A percentile compares a stretch with the other conserved stretches of the same genome.
Conservation (phyloP, 1,140 invertebrate species). For the Aradophagus sp. region DNA sequence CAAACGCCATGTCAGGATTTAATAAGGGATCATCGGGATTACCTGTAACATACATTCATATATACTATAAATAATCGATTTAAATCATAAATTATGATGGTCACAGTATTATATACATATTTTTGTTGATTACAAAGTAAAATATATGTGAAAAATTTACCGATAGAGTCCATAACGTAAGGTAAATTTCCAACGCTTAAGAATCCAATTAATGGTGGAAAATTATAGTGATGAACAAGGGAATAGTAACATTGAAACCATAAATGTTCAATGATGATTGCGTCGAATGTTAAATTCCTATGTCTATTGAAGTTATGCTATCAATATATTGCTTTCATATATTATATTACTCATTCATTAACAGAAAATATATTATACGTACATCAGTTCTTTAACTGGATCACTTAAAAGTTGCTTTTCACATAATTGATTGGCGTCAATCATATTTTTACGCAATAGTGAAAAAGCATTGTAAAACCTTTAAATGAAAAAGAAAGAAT, state of each 20-base stretch:
- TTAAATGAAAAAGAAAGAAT: slow-evolving; percentile 9
- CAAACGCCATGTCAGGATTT: slow-evolving; percentile 69
- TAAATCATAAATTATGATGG: no score
- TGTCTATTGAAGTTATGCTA: slow-evolving; percentile 13
- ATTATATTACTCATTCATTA: no score
- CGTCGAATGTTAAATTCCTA: slow-evolving; percentile 64
- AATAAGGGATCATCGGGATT: slow-evolving; percentile 69
- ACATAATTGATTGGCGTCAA: slow-evolving; percentile 61
- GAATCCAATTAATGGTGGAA: slow-evolving; percentile 67
- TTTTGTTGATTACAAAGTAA: no score
- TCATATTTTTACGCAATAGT: slow-evolving; percentile 62
- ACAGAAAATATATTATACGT: no score
- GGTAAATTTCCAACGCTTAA: slow-evolving; percentile 70
- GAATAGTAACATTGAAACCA: slow-evolving; percentile 71
- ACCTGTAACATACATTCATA: slow-evolving; percentile 52
- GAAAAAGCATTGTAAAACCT: slow-evolving; percentile 62
- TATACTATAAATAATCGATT: no score
- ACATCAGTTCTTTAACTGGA: slow-evolving; percentile 58
- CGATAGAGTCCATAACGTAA: slow-evolving; percentile 69
- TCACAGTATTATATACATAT: no score
- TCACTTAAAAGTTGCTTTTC: slow-evolving; percentile 63
- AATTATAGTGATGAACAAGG: slow-evolving; percentile 66
- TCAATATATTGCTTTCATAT: slow-evolving; percentile 13
- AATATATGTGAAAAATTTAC: slow-evolving; percentile 57
- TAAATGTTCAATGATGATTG: slow-evolving; percentile 68